Evolutionary conservation across 2,888 invertebrate species (phyloP).

Genomic region (Rotaria sp.): DNA sequence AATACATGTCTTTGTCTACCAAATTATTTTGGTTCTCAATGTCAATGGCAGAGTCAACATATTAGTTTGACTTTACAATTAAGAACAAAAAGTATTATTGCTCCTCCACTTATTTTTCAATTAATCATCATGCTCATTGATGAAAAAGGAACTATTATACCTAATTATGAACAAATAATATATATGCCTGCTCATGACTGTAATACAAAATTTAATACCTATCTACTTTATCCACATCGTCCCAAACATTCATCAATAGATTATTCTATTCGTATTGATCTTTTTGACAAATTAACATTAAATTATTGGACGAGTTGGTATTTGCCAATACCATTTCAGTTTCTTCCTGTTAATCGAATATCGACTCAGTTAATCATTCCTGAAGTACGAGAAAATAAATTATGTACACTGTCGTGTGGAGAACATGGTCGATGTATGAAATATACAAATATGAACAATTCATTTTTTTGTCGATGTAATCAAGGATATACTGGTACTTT

Average conservation of each 20-base stretch:
- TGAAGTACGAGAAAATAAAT: neutral
- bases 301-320: neutral
- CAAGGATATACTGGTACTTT: neutral
- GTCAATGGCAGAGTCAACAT: too few relatives aligned
- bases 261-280: constrained; percentile 11
- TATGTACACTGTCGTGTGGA: neutral
- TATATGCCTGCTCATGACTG: neutral
- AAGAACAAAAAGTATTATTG: too few relatives aligned
- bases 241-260: neutral
- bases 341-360: constrained; percentile 8
- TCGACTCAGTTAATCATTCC: neutral
- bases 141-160: neutral
- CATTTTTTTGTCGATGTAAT: neutral
- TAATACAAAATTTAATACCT: neutral
- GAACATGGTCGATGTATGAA: neutral
- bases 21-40: too few relatives aligned
- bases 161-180: neutral
- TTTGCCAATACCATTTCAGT: neutral
- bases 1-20: too few relatives aligned
- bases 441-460: too few relatives aligned
- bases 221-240: constrained; percentile 6
- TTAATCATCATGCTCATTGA: neutral
- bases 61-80: too few relatives aligned
- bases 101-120: neutral
- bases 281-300: neutral